Evolutionary conservation across 2,113 vertebrate genomes (phyloP).

Genomic region (Trogon surrucura): DNA sequence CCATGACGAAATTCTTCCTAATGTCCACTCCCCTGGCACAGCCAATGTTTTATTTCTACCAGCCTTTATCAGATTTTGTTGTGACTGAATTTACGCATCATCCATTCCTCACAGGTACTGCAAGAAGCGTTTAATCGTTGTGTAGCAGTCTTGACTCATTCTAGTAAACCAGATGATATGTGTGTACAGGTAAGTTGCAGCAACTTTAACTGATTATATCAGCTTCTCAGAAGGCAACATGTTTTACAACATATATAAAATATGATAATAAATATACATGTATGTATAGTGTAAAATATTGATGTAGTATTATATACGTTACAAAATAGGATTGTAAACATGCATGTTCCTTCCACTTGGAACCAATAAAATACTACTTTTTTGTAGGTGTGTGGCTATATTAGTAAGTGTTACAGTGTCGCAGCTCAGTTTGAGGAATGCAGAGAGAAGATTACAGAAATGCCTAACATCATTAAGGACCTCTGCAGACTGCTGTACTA

Average conservation of each 20-base stretch:
- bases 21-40: background rate
- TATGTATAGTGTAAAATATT: background rate
- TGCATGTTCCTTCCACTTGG: background rate
- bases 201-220: background rate
- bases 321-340: background rate
- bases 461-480: constrained; percentile 93
- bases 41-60: background rate
- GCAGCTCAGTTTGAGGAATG: constrained; percentile 98
- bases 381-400: constrained; percentile 91
- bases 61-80: background rate
- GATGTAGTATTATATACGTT: background rate
- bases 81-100: background rate
- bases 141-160: constrained; percentile 90
- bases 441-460: constrained; percentile 96
- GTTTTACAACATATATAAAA: no score
- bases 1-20: background rate
- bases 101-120: constrained; percentile 79
- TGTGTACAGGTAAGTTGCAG: constrained; percentile 88
- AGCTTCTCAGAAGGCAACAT: background rate
- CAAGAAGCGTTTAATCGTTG: constrained; percentile 94
- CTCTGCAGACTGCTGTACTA: constrained; percentile 94
- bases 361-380: background rate
- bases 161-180: constrained; percentile 94
- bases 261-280: background rate
- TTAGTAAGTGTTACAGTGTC: constrained; percentile 95